Percentiles rank a stretch among this genome's conserved stretches.
These are phyloP conservation scores for Collichthys lucidus DNA, from an alignment of 2,113 vertebrate genomes.

Conservation along the genomic window DNA sequence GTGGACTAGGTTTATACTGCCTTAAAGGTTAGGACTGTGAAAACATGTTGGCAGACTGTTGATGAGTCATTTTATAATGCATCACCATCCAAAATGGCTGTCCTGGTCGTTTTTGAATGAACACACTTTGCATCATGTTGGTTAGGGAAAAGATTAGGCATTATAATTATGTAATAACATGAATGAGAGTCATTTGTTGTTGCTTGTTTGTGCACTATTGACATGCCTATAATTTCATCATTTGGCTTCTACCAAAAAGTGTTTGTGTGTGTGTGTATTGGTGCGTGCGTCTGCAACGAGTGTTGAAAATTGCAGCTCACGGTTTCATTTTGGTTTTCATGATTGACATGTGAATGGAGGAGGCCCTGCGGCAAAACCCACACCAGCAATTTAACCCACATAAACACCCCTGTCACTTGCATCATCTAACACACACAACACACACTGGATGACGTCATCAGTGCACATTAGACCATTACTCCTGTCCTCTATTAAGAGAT, in stretches of 20 bases:
- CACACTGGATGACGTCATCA: background rate
- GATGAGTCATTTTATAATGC: conserved; percentile 3
- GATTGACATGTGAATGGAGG: conserved; percentile 56
- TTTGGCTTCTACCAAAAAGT: background rate
- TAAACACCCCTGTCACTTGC: conserved; percentile 20
- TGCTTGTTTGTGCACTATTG: background rate
- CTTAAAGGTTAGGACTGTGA: background rate
- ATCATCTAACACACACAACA: background rate
- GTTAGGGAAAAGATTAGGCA: background rate
- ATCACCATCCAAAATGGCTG: background rate
- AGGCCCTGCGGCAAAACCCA: conserved; percentile 28
- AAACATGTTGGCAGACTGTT: conserved; percentile 7
- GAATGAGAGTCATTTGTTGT: background rate
- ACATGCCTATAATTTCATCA: background rate
- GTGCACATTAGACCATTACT: background rate
- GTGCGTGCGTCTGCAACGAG: background rate
- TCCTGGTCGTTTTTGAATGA: background rate
- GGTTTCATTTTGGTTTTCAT: conserved; percentile 48
- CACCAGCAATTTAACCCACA: conserved; percentile 39
- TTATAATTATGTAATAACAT: background rate
- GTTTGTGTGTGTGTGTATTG: background rate
- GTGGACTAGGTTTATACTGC: background rate
- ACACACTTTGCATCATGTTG: background rate
- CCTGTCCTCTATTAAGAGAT: conserved; percentile 2
- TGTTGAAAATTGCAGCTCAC: conserved; percentile 16